A percentile compares a stretch with the other conserved stretches of the same genome.
Evolutionary conservation across 2,113 vertebrate species (phyloP).

Genomic region (Silurus glanis): DNA sequence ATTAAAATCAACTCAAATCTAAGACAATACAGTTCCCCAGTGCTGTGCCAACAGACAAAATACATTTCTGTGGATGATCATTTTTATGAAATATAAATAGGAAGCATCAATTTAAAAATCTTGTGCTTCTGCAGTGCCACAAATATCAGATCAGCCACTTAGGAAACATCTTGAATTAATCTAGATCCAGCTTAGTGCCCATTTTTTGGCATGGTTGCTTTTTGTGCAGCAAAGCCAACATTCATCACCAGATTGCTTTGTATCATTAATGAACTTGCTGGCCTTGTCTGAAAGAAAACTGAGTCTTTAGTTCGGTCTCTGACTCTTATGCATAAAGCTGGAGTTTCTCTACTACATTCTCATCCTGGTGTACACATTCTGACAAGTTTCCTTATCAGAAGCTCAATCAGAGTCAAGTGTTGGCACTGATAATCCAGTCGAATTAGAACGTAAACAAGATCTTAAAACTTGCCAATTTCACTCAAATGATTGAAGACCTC

Average conservation of each 20-base stretch:
- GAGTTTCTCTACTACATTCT: background rate
- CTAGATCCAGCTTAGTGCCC: background rate
- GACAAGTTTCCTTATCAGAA: background rate
- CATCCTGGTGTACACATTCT: background rate
- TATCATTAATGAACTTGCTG: background rate
- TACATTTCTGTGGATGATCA: background rate
- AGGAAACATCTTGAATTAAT: constrained; percentile 4
- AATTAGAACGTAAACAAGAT: background rate
- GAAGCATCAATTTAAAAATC: background rate
- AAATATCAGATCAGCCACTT: constrained; percentile 5
- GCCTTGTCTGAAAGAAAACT: background rate
- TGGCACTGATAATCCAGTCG: background rate
- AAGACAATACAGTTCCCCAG: too few species aligned
- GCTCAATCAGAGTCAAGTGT: background rate
- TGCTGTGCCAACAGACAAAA: background rate
- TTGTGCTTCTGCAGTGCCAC: background rate
- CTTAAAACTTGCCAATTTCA: background rate
- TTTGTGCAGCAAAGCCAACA: background rate
- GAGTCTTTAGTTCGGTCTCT: background rate
- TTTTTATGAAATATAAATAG: background rate
- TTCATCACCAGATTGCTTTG: background rate
- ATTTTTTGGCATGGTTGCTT: background rate
- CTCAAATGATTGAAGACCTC: background rate
- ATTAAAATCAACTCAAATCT: background rate
- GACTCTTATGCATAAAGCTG: background rate